These are phyloP conservation scores for Lipotes vexillifer DNA, from an alignment of 2,113 vertebrate genomes.

Conservation along the genomic window DNA sequence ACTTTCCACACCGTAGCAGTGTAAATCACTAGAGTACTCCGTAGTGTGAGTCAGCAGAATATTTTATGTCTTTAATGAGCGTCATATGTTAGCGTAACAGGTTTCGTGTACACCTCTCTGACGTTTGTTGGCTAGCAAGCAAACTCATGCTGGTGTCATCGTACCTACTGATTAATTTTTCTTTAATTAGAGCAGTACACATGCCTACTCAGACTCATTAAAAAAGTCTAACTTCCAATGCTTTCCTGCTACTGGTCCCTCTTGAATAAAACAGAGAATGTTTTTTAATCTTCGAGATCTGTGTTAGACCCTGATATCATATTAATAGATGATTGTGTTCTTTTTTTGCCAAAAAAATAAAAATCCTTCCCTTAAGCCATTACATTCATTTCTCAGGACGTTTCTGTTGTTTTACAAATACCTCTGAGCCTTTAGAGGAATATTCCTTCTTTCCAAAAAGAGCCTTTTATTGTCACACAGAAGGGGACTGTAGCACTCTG, in stretches of 20 bases:
- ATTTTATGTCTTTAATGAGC: neutral
- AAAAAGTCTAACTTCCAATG: neutral
- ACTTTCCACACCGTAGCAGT: neutral
- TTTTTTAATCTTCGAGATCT: neutral
- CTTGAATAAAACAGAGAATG: neutral
- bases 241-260: neutral
- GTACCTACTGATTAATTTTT: neutral
- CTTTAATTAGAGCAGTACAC: neutral
- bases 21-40: neutral
- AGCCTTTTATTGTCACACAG: neutral
- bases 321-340: neutral
- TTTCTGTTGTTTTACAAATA: neutral
- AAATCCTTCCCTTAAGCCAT: neutral
- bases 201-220: neutral
- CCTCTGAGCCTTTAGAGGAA: neutral
- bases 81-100: no score
- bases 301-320: neutral
- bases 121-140: rapidly evolving
- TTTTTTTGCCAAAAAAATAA: neutral
- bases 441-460: neutral
- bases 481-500: neutral
- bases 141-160: rapidly evolving
- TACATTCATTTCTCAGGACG: neutral
- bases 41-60: neutral
- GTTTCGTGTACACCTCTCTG: rapidly evolving